These are phyloP conservation scores for Lindbergichthys nudifrons DNA, from an alignment of 2,797 vertebrate species.

Conservation along the genomic window DNA sequence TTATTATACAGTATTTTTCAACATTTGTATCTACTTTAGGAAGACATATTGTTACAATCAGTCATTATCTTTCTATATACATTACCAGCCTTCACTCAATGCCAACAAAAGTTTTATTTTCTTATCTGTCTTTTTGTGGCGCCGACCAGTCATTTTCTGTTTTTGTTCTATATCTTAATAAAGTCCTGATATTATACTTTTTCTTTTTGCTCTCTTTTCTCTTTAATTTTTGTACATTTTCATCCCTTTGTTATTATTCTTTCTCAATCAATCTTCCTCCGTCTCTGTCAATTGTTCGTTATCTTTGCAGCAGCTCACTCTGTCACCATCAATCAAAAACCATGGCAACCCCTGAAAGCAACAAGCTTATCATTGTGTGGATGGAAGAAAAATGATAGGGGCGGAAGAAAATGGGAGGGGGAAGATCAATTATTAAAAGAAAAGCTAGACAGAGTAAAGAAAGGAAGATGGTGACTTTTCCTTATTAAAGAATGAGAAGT, in stretches of 20 bases:
- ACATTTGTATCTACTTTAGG: no score
- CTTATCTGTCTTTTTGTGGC: slow-evolving; percentile 1
- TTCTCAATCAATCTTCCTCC: slow-evolving; percentile 44
- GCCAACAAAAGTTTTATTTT: background rate
- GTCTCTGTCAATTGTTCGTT: slow-evolving; percentile 49
- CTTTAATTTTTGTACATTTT: slow-evolving; percentile 42
- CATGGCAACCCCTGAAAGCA: slow-evolving; percentile 75
- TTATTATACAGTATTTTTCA: no score
- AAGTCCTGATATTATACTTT: slow-evolving; percentile 23
- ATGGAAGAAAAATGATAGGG: slow-evolving; percentile 73
- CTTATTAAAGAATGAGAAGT: slow-evolving; percentile 36
- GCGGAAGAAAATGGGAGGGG: slow-evolving; percentile 60
- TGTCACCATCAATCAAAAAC: slow-evolving; percentile 79
- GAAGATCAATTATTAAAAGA: slow-evolving; percentile 64
- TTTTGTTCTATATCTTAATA: slow-evolving; percentile 27
- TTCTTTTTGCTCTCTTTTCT: slow-evolving; percentile 22
- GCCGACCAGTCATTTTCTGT: background rate
- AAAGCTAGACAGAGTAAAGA: slow-evolving; percentile 40
- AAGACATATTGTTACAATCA: no score
- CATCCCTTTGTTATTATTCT: slow-evolving; percentile 7
- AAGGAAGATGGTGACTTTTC: slow-evolving; percentile 35
- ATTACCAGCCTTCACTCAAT: background rate
- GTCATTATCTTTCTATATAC: background rate
- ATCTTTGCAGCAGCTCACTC: slow-evolving; percentile 43
- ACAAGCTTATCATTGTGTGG: slow-evolving; percentile 78